These are phyloP conservation scores for Sebastiscus tertius DNA, from an alignment of 2,797 vertebrate species.

Conservation along the genomic window DNA sequence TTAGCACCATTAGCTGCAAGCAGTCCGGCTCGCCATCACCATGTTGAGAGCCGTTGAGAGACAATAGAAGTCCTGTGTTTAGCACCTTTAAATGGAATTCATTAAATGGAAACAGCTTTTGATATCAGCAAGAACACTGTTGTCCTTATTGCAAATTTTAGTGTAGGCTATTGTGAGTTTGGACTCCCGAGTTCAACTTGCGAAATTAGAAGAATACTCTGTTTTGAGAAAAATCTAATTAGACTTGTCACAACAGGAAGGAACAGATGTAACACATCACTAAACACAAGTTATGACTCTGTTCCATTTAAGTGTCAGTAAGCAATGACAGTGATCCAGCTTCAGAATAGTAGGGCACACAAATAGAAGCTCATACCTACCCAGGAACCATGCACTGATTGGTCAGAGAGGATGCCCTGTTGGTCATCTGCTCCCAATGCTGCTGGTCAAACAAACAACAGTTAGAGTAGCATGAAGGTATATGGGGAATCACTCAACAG, in stretches of 20 bases:
- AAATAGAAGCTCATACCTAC: constrained; percentile 13
- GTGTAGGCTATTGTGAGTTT: too few species aligned
- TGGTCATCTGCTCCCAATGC: neutral
- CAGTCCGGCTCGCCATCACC: too few species aligned
- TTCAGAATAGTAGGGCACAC: neutral
- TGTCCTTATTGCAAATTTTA: neutral
- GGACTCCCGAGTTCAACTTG: too few species aligned
- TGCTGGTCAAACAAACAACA: constrained; percentile 17
- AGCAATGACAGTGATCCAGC: neutral
- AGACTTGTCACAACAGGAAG: neutral
- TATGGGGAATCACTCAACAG: neutral
- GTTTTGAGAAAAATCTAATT: neutral
- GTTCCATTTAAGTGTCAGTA: neutral
- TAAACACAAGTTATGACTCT: neutral
- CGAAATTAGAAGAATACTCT: neutral
- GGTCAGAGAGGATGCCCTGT: constrained; percentile 7
- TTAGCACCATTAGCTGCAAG: too few species aligned
- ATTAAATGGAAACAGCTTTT: neutral
- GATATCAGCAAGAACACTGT: neutral
- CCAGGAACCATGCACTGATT: neutral
- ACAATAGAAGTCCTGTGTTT: neutral
- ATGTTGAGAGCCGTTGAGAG: too few species aligned
- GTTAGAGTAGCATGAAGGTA: neutral
- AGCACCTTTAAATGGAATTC: neutral
- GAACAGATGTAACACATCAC: neutral